These are phyloP conservation scores for Sminthurinus aureus DNA, from an alignment of 2,888 invertebrate genomes.

Conservation along the genomic window DNA sequence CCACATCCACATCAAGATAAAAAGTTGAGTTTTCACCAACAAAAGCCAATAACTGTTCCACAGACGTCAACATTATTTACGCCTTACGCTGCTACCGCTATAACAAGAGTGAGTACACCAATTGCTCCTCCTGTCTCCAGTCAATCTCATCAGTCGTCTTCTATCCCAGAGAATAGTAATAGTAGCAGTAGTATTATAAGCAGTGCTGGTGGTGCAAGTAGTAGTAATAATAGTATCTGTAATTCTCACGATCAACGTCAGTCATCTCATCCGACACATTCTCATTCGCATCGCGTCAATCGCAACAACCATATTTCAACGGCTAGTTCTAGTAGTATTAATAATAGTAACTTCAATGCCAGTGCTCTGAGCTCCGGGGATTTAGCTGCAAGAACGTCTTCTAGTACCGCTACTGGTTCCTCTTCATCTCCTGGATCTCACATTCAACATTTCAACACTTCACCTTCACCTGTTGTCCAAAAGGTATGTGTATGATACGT, in stretches of 20 bases:
- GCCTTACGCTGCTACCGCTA: conserved; percentile 58
- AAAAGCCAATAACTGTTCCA: conserved; percentile 43
- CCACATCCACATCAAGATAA: background rate
- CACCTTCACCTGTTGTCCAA: conserved; percentile 32
- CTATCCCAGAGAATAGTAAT: conserved; percentile 6
- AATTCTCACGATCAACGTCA: conserved; percentile 9
- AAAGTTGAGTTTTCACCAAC: conserved; percentile 39
- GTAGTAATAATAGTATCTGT: too few relatives aligned
- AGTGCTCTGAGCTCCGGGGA: conserved; percentile 10
- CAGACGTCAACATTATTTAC: conserved; percentile 56
- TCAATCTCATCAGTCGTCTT: background rate
- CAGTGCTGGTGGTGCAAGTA: too few relatives aligned
- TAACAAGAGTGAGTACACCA: conserved; percentile 56
- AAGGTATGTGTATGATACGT: conserved; percentile 7
- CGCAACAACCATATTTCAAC: conserved; percentile 12
- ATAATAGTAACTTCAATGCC: background rate
- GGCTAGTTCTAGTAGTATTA: background rate
- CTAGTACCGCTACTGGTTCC: too few relatives aligned
- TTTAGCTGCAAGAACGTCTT: background rate
- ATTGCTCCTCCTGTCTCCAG: conserved; percentile 16
- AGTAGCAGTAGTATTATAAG: too few relatives aligned
- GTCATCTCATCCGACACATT: conserved; percentile 20
- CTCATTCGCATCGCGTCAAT: conserved; percentile 27
- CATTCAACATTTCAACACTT: conserved; percentile 34
- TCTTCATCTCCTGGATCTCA: conserved; percentile 40